Base-by-base conservation (phyloP, 2,797 vertebrate genomes). In the Periophthalmus magnuspinnatus region DNA sequence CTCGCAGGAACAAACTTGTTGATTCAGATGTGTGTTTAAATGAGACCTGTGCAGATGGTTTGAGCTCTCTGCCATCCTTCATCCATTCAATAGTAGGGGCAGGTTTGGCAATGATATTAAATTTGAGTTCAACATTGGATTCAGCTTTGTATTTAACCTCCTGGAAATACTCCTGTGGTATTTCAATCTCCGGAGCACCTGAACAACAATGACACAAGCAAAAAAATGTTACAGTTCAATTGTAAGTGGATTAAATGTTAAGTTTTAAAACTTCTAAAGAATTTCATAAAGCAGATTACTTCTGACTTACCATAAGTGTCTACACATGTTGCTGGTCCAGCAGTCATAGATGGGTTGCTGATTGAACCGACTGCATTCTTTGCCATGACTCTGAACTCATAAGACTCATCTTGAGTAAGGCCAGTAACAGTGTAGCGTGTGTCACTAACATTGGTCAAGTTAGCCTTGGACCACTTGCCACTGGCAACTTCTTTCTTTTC, bases 281-380 rank as follows among this genome's bases (percentile, higher is more conserved):
- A 17, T 5, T 41, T 11, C 2, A 36, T 0, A 33, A 64, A 68
- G 14, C 22, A 65, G 2, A 38, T 5, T 54, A 22, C 5, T 66
- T 24, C 28, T 28, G 24, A 80, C 93, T 80, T 91, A 98, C 98
- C 98, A 0, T 96, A 98, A 67, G 96, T 98, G 84, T 99, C 97
- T 45, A 97, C 89, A 71, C 97, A 99, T 0, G 95, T 97, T 65
- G 95, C 88, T 52, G 98, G 98, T 82, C 98, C 98, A 73, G 93
- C 93, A 59, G 92, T 91, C 71, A 93, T 88, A 1, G 97, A 99
- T 11, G 97, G 96, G 79, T 97, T 99, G 87, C 98, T 99, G 60
- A 97, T 78, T 28, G 98, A 99, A 71, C 98, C 96, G n/a, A 99
- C 92, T 0, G 97, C 97, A 86, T 99, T 99, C 90, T 93, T 97